These are phyloP conservation scores for Paraplagusia blochii DNA, from an alignment of 2,113 vertebrate species.

Conservation along the genomic window DNA sequence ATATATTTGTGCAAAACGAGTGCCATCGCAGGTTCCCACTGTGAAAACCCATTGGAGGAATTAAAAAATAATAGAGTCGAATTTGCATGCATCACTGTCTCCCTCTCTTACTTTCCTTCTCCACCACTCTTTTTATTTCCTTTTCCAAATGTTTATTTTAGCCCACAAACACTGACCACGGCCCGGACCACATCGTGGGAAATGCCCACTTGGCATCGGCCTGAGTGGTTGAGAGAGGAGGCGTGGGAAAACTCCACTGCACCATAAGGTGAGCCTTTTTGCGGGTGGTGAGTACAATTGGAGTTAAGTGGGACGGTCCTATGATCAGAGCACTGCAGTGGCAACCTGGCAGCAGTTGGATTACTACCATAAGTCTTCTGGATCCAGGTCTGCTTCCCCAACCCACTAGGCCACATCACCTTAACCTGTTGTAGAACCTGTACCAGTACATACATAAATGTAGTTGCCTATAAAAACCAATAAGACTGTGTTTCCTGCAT, in stretches of 20 bases:
- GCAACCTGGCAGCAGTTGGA: too few species aligned
- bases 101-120: not conserved
- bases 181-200: conserved; percentile 23
- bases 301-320: too few species aligned
- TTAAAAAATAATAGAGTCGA: not conserved
- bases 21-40: conserved; percentile 12
- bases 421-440: too few species aligned
- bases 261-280: too few species aligned
- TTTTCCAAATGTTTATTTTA: conserved; percentile 10
- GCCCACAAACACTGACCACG: conserved; percentile 1
- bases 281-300: too few species aligned
- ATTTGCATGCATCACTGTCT: conserved; percentile 16
- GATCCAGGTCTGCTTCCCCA: too few species aligned
- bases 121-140: not conserved
- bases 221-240: conserved; percentile 5
- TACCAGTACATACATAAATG: too few species aligned
- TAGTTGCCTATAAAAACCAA: too few species aligned
- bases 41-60: conserved; percentile 16
- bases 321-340: too few species aligned
- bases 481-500: too few species aligned
- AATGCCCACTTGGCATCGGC: conserved; percentile 25
- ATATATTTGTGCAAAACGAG: conserved; percentile 16
- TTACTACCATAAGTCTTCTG: too few species aligned
- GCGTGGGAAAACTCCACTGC: conserved; percentile 45
- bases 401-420: too few species aligned